phyloP scores from a whole-genome alignment of 2,113 vertebrate species.

The Falco punctatus region DNA sequence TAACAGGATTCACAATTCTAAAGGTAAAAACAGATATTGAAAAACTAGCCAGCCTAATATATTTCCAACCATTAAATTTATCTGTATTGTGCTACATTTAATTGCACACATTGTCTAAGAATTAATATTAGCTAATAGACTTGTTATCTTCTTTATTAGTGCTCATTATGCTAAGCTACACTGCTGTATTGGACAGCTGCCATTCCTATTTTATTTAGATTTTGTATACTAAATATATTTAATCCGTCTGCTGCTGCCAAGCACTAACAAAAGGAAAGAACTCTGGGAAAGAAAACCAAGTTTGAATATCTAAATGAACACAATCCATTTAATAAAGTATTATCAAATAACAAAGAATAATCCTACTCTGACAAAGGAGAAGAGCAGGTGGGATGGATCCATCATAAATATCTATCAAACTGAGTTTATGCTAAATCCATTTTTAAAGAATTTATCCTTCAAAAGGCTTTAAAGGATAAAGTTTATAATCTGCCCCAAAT shows the following conservation, averaged over 20 bases:
- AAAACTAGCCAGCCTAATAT: background rate
- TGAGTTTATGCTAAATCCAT: background rate
- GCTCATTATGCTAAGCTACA: conserved; percentile 2
- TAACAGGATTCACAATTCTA: background rate
- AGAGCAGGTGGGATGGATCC: background rate
- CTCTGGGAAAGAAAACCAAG: background rate
- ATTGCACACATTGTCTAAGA: background rate
- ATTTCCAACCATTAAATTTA: conserved; percentile 1
- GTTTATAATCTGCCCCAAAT: background rate
- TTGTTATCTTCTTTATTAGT: conserved; percentile 41
- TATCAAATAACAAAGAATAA: background rate
- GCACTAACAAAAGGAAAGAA: background rate
- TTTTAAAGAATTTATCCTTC: background rate
- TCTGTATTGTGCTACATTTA: background rate
- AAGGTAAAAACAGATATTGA: background rate
- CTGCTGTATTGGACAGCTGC: conserved; percentile 9
- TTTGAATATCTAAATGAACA: background rate
- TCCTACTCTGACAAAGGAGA: background rate
- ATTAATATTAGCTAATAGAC: conserved; percentile 33
- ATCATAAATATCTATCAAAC: conserved; percentile 14
- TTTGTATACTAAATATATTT: conserved; percentile 1
- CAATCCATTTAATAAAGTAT: background rate
- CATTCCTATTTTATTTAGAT: conserved; percentile 24
- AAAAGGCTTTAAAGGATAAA: background rate
- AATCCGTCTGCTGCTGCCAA: background rate